Percentiles rank a stretch among this genome's conserved stretches.
Evolutionary conservation across 1,140 invertebrate species (phyloP).

Genomic region (Conus betulinus): DNA sequence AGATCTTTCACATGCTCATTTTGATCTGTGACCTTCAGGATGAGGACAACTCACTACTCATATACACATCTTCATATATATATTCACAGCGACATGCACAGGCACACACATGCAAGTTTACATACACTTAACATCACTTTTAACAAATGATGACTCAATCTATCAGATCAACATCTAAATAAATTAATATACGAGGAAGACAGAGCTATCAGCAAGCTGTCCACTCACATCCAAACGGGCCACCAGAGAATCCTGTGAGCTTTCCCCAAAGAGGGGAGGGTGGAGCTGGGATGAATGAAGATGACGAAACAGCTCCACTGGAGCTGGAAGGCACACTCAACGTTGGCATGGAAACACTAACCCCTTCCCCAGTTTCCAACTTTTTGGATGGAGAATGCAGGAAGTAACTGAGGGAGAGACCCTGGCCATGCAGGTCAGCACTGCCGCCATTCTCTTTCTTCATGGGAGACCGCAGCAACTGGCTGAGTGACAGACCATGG

Average conservation of each 20-base stretch:
- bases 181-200: no score
- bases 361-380: not conserved
- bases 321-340: conserved; percentile 6
- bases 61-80: no score
- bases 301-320: not conserved
- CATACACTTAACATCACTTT: no score
- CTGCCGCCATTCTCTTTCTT: not conserved
- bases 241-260: conserved; percentile 46
- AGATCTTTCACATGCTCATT: no score
- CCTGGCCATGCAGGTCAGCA: not conserved
- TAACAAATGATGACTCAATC: no score
- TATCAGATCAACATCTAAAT: no score
- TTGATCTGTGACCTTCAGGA: no score
- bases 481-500: not conserved
- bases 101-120: no score
- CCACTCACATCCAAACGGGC: conserved; percentile 48
- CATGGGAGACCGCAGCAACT: not conserved
- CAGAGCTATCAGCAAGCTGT: no score
- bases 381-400: not conserved
- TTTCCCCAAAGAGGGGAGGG: conserved; percentile 43
- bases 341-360: not conserved
- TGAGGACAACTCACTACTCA: no score
- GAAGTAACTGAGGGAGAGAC: not conserved
- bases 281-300: conserved; percentile 29
- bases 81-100: no score